phyloP scores from a whole-genome alignment of 2,113 vertebrate genomes.

The Rhynchomys soricoides region DNA sequence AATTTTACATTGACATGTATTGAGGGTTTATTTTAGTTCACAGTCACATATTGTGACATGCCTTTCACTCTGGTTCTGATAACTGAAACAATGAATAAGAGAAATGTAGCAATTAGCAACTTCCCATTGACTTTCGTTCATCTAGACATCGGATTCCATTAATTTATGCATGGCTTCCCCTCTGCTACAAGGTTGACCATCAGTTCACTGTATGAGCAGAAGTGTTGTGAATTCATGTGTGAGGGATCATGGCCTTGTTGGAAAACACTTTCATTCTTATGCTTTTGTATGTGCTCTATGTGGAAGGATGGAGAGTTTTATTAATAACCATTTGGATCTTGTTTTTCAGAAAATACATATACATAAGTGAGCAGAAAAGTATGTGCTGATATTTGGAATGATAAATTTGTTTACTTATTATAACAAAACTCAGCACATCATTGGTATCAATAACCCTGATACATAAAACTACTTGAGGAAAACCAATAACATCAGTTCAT shows the following conservation, averaged over 20 bases:
- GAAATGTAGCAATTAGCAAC: background rate
- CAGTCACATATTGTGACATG: background rate
- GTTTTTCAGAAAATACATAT: background rate
- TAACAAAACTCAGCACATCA: background rate
- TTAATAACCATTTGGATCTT: background rate
- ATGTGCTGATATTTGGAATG: background rate
- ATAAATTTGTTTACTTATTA: background rate
- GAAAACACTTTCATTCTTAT: background rate
- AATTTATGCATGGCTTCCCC: background rate
- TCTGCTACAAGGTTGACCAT: background rate
- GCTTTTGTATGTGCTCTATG: background rate
- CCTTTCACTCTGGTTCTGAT: background rate
- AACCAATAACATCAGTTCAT: background rate
- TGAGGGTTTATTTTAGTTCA: background rate
- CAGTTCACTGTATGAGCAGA: background rate
- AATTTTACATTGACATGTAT: background rate
- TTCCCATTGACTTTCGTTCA: background rate
- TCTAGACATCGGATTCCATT: background rate
- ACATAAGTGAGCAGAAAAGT: background rate
- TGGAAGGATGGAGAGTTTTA: background rate
- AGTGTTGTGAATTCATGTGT: background rate
- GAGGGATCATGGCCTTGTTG: background rate
- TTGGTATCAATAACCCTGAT: background rate
- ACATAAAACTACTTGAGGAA: background rate
- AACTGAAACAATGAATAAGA: background rate